These are phyloP conservation scores for Phortica okadai DNA, from an alignment of 2,888 invertebrate species.

Conservation along the genomic window DNA sequence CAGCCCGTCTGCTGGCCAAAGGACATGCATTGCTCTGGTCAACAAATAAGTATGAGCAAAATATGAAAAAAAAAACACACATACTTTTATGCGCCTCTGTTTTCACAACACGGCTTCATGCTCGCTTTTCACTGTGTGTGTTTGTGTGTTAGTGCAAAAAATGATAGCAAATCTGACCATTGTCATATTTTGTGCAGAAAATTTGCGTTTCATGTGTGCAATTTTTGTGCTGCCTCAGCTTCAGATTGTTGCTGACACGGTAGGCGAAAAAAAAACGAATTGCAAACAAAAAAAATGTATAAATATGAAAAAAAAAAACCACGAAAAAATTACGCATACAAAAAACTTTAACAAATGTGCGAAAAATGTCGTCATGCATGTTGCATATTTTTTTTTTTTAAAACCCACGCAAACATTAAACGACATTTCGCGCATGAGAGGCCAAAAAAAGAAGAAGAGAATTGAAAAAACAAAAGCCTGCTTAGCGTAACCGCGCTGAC, in stretches of 20 bases:
- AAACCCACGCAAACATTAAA: constrained; percentile 22
- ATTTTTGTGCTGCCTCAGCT: constrained; percentile 64
- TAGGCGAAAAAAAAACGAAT: constrained; percentile 20
- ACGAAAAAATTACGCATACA: neutral
- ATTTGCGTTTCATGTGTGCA: constrained; percentile 55
- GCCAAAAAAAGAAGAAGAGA: neutral
- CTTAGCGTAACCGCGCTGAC: neutral
- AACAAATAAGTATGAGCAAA: constrained; percentile 4
- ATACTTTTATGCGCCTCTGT: neutral
- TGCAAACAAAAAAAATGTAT: constrained; percentile 40
- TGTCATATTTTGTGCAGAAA: constrained; percentile 58
- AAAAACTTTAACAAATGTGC: constrained; percentile 18
- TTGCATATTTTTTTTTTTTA: constrained; percentile 31
- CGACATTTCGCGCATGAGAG: neutral
- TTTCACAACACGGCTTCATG: constrained; percentile 47
- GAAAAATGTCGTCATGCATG: constrained; percentile 25
- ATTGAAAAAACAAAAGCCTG: neutral
- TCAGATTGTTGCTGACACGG: constrained; percentile 34
- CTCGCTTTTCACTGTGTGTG: constrained; percentile 30
- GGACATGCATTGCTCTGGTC: constrained; percentile 47
- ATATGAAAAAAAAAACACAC: constrained; percentile 16
- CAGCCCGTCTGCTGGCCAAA: constrained; percentile 34
- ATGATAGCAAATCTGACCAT: neutral
- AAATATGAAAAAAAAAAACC: constrained; percentile 34
- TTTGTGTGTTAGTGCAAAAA: neutral